A percentile compares a stretch with the other conserved stretches of the same genome.
These are phyloP conservation scores for Platypus cylindrus DNA, from an alignment of 2,888 invertebrate species.

Conservation along the genomic window DNA sequence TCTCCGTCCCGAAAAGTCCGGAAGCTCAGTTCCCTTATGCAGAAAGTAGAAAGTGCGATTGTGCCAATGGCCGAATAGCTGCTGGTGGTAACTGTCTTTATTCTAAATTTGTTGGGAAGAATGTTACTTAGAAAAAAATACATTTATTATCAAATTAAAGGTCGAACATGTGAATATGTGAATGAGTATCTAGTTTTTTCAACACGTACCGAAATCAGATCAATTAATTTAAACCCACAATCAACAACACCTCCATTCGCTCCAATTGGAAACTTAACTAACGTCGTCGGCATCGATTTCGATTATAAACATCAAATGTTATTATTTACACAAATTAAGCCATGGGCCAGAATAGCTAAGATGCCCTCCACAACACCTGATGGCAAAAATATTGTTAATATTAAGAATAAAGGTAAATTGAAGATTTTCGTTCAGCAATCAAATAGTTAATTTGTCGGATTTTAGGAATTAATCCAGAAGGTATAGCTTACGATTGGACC, in stretches of 20 bases:
- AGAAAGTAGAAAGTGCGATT: slow-evolving; percentile 58
- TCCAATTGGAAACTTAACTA: slow-evolving; percentile 73
- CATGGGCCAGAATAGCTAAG: slow-evolving; percentile 79
- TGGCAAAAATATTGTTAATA: slow-evolving; percentile 46
- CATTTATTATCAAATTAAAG: slow-evolving; percentile 2
- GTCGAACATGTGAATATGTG: slow-evolving; percentile 62
- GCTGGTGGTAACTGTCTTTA: slow-evolving; percentile 33
- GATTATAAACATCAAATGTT: slow-evolving; percentile 80
- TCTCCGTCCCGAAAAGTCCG: slow-evolving; percentile 85
- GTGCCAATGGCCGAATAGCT: slow-evolving; percentile 73
- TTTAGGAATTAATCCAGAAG: slow-evolving; percentile 76
- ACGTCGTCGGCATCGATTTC: slow-evolving; percentile 91
- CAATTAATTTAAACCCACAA: slow-evolving; percentile 76
- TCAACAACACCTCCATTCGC: slow-evolving; percentile 74
- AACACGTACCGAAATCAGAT: slow-evolving; percentile 85
- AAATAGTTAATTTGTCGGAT: neutral
- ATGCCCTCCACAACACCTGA: slow-evolving; percentile 61
- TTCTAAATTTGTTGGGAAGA: neutral
- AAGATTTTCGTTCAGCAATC: neutral
- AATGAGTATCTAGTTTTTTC: slow-evolving; percentile 88
- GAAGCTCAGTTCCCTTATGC: slow-evolving; percentile 39
- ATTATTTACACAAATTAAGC: slow-evolving; percentile 87
- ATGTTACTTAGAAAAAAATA: neutral
- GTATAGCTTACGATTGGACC: slow-evolving; percentile 95
- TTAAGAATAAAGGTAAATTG: slow-evolving; percentile 28